phyloP scores from a whole-genome alignment of 1,140 invertebrate genomes.

The Zaprionus africanus region DNA sequence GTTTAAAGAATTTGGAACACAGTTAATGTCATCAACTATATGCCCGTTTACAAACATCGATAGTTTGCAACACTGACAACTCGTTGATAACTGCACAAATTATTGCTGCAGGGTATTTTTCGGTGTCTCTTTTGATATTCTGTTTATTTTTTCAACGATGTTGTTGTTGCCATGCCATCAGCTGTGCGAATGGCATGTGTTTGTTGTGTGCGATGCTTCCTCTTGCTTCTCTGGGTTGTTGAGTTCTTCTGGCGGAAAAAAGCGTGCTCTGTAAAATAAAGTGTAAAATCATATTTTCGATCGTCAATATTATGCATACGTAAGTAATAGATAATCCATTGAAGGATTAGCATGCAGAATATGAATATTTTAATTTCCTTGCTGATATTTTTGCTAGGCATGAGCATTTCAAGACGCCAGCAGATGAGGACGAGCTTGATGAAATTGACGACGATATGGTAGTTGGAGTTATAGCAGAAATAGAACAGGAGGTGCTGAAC shows the following conservation, averaged over 20 bases:
- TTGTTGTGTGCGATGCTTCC: slow-evolving; percentile 56
- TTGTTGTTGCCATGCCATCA: slow-evolving; percentile 45
- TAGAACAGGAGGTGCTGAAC: slow-evolving; percentile 67
- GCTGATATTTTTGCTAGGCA: slow-evolving; percentile 42
- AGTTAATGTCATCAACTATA: not conserved
- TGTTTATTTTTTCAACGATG: not conserved
- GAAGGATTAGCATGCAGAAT: not conserved
- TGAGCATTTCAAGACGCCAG: slow-evolving; percentile 72
- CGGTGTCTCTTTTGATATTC: not conserved
- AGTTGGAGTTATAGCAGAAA: slow-evolving; percentile 68
- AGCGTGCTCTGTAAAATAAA: slow-evolving; percentile 56
- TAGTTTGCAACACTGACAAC: not conserved
- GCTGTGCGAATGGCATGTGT: slow-evolving; percentile 59
- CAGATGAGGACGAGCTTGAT: slow-evolving; percentile 73
- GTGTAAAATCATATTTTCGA: slow-evolving; percentile 15
- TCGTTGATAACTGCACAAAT: not conserved
- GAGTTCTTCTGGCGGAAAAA: slow-evolving; percentile 59
- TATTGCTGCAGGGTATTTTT: slow-evolving; percentile 13
- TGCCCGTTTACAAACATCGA: not conserved
- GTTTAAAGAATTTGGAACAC: not conserved
- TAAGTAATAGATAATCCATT: slow-evolving; percentile 37
- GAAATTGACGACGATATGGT: slow-evolving; percentile 74
- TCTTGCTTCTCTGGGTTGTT: slow-evolving; percentile 50
- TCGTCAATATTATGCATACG: slow-evolving; percentile 62
- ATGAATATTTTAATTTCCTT: not conserved